A percentile compares a stretch with the other conserved stretches of the same genome.
These are phyloP conservation scores for Brachypalpus laphriformis DNA, from an alignment of 2,888 invertebrate genomes.

Conservation along the genomic window DNA sequence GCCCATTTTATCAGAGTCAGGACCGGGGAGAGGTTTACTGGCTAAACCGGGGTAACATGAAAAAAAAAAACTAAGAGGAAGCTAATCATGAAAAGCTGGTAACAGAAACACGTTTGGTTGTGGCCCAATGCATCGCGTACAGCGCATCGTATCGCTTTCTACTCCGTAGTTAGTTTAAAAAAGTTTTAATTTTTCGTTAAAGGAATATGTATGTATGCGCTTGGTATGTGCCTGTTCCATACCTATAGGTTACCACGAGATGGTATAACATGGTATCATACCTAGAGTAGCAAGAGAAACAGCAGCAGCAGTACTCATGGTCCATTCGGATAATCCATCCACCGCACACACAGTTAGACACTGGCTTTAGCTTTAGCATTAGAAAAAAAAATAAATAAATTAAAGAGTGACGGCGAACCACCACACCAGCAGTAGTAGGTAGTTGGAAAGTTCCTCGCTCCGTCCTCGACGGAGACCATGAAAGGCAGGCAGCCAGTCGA, in stretches of 20 bases:
- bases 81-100: conserved; percentile 71
- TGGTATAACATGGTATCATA: conserved; percentile 48
- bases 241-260: conserved; percentile 40
- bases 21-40: conserved; percentile 4
- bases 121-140: conserved; percentile 46
- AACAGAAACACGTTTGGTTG: conserved; percentile 69
- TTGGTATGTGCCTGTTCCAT: conserved; percentile 24
- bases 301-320: conserved; percentile 24
- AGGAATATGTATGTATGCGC: conserved; percentile 1
- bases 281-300: not conserved
- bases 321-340: conserved; percentile 45
- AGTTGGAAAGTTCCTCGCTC: conserved; percentile 61
- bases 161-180: conserved; percentile 31
- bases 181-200: conserved; percentile 12
- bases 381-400: conserved; percentile 47
- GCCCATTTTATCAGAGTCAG: conserved; percentile 50
- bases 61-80: conserved; percentile 58
- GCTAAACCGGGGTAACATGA: not conserved
- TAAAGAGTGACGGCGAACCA: conserved; percentile 20
- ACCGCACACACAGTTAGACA: conserved; percentile 13
- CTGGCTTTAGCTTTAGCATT: conserved; percentile 29
- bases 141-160: conserved; percentile 57
- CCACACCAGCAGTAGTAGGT: conserved; percentile 5
- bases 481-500: not conserved
- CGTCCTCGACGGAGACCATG: not conserved